Conservation (phyloP, 2,113 vertebrate genomes). For the Rhynchomys soricoides region DNA sequence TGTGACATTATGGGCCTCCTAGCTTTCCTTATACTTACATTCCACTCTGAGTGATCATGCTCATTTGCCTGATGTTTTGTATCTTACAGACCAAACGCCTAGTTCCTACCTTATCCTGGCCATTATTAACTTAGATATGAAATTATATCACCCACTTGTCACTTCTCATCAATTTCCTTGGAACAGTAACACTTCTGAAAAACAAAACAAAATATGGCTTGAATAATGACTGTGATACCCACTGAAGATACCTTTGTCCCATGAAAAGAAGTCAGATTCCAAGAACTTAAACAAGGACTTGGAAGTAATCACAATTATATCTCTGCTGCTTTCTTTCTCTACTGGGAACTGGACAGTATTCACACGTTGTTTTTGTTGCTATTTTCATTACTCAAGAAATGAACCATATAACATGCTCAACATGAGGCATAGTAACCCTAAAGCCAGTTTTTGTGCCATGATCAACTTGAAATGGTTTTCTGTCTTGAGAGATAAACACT, state of each 20-base stretch:
- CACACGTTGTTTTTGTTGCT: conserved; percentile 34
- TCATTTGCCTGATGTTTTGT: not conserved
- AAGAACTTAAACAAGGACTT: conserved; percentile 3
- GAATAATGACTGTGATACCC: not conserved
- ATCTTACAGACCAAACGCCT: not conserved
- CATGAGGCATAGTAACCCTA: not conserved
- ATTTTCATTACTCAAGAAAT: conserved; percentile 70
- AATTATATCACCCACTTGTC: not conserved
- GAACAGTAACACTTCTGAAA: not conserved
- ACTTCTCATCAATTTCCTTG: not conserved
- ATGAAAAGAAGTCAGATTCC: not conserved
- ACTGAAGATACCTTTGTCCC: not conserved
- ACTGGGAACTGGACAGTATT: not conserved
- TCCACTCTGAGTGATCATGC: not conserved
- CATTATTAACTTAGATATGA: not conserved
- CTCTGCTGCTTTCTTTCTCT: not conserved
- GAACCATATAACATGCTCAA: conserved; percentile 1
- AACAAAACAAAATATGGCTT: not conserved
- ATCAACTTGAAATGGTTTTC: conserved; percentile 41
- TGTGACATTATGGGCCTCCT: not conserved
- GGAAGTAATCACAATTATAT: not conserved
- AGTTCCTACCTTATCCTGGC: not conserved
- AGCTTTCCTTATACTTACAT: not conserved
- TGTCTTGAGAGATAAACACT: conserved; percentile 39
- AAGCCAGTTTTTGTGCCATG: not conserved